Conservation (phyloP, 2,797 vertebrate species). For the Pygocentrus nattereri region DNA sequence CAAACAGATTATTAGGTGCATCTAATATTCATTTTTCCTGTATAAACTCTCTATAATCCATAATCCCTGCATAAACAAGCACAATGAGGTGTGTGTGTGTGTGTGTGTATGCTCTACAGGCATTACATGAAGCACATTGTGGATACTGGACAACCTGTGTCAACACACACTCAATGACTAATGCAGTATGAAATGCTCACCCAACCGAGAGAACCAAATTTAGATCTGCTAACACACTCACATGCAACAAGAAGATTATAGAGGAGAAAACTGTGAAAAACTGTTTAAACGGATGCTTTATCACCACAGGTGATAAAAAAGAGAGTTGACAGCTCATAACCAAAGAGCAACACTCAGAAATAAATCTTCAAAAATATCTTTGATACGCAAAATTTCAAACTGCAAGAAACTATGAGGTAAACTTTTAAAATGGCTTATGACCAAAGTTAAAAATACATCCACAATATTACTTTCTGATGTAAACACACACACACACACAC, state of each 20-base stretch:
- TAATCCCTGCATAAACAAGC: neutral
- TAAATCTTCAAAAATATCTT: neutral
- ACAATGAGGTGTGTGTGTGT: neutral
- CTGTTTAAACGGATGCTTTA: slow-evolving; percentile 1
- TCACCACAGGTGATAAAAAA: neutral
- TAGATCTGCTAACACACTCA: slow-evolving; percentile 9
- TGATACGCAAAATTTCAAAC: neutral
- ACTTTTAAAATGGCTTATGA: neutral
- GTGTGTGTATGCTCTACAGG: neutral
- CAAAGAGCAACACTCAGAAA: neutral
- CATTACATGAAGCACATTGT: neutral
- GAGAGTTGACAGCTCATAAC: slow-evolving; percentile 9
- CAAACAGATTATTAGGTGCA: neutral
- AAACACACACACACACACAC: slow-evolving; percentile 17
- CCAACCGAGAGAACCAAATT: slow-evolving; percentile 16
- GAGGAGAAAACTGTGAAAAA: neutral
- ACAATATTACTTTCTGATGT: neutral
- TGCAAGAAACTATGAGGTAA: neutral
- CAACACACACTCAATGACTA: slow-evolving; percentile 8
- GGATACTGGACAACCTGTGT: slow-evolving; percentile 5
- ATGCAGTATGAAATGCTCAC: slow-evolving; percentile 2
- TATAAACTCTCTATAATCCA: no score
- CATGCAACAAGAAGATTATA: slow-evolving; percentile 7
- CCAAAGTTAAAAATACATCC: neutral
- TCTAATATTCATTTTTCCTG: neutral